Conservation (phyloP, 2,888 invertebrate genomes). For the Dimorphilus gyrociliatus region DNA sequence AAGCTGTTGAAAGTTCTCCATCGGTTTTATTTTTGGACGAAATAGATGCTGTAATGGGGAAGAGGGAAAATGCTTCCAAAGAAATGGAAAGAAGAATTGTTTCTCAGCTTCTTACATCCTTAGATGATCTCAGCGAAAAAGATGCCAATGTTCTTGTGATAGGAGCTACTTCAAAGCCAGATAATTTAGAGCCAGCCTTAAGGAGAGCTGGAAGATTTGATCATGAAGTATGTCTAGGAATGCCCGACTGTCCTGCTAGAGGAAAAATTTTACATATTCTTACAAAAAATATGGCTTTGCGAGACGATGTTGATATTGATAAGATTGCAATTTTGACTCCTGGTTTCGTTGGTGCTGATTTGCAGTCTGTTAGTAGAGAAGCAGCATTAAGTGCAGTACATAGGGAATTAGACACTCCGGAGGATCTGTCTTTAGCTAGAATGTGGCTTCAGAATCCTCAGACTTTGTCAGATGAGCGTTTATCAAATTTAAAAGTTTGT, state of each 20-base stretch:
- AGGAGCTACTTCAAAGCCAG: slow-evolving; percentile 87
- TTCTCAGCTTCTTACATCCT: slow-evolving; percentile 67
- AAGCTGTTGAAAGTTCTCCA: slow-evolving; percentile 46
- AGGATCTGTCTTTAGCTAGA: no score
- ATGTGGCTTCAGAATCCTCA: no score
- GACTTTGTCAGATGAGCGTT: no score
- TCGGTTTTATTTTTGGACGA: slow-evolving; percentile 78
- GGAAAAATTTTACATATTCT: slow-evolving; percentile 24
- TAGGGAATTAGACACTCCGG: no score
- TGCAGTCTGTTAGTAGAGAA: slow-evolving; percentile 66
- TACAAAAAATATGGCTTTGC: slow-evolving; percentile 19
- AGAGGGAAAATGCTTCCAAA: slow-evolving; percentile 69
- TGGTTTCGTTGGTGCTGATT: slow-evolving; percentile 87
- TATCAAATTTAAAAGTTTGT: no score
- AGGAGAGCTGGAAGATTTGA: slow-evolving; percentile 82
- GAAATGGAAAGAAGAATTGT: slow-evolving; percentile 94
- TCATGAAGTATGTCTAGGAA: slow-evolving; percentile 78
- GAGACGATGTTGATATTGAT: slow-evolving; percentile 19
- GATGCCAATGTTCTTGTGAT: slow-evolving; percentile 52
- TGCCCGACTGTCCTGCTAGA: slow-evolving; percentile 69
- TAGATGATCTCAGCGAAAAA: slow-evolving; percentile 51
- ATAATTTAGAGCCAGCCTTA: slow-evolving; percentile 75
- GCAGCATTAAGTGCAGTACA: slow-evolving; percentile 74
- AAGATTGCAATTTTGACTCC: slow-evolving; percentile 69
- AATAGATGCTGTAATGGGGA: slow-evolving; percentile 85